These are phyloP conservation scores for Leucophora obtusa DNA, from an alignment of 2,888 invertebrate genomes.

Conservation along the genomic window DNA sequence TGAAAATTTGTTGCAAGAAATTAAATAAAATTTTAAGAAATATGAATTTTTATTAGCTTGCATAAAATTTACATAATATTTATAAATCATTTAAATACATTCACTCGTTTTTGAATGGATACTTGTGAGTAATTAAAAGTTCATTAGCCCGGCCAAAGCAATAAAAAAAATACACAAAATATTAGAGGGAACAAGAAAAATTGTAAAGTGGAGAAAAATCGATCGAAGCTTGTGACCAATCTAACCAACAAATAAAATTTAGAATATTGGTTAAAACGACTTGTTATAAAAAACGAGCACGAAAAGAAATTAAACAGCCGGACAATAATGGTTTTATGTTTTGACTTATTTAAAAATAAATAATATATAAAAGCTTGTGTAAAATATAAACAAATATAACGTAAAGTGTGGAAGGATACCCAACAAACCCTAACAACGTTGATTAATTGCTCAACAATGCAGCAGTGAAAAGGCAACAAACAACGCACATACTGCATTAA, in stretches of 20 bases:
- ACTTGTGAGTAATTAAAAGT: not conserved
- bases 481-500: constrained; percentile 22
- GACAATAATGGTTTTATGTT: not conserved
- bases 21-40: constrained; percentile 8
- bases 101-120: not conserved
- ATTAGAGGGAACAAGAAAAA: constrained; percentile 23
- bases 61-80: constrained; percentile 20
- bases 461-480: constrained; percentile 13
- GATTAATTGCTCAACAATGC: constrained; percentile 12
- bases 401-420: not conserved
- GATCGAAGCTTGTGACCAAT: constrained; percentile 43
- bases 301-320: constrained; percentile 14
- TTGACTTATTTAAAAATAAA: not conserved
- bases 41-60: constrained; percentile 12
- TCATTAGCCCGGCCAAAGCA: constrained; percentile 47
- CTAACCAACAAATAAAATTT: constrained; percentile 27
- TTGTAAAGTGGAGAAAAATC: constrained; percentile 50
- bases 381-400: not conserved
- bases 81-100: not conserved
- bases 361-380: constrained; percentile 9
- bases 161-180: constrained; percentile 12
- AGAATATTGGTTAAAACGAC: constrained; percentile 13
- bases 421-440: not conserved
- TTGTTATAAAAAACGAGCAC: not conserved
- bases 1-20: constrained; percentile 23